These are phyloP conservation scores for Linepithema humile DNA, from an alignment of 1,140 invertebrate genomes.

Conservation along the genomic window DNA sequence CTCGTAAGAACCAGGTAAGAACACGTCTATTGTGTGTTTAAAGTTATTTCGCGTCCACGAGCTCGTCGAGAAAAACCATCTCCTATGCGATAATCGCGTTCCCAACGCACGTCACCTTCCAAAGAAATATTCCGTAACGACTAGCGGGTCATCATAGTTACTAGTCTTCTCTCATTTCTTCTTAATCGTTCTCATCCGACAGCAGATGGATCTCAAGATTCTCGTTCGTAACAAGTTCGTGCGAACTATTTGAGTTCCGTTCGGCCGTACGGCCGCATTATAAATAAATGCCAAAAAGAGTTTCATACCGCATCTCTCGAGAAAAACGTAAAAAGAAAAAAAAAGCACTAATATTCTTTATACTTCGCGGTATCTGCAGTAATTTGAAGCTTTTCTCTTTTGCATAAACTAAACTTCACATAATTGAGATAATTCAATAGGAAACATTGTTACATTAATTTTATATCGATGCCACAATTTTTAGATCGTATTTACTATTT, in stretches of 20 bases:
- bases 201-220: slow-evolving; percentile 45
- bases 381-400: too few species aligned
- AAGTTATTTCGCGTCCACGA: slow-evolving; percentile 9
- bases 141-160: slow-evolving; percentile 64
- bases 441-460: too few species aligned
- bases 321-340: too few species aligned
- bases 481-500: background rate
- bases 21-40: background rate
- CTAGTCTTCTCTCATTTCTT: slow-evolving; percentile 58
- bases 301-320: background rate
- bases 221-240: slow-evolving; percentile 27
- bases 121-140: slow-evolving; percentile 66
- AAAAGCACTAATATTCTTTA: too few species aligned
- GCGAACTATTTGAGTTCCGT: slow-evolving; percentile 20
- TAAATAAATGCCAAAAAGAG: background rate
- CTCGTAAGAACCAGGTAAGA: background rate
- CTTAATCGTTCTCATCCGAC: slow-evolving; percentile 59
- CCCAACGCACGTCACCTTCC: slow-evolving; percentile 1
- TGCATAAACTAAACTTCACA: too few species aligned
- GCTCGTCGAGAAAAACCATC: background rate
- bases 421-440: too few species aligned
- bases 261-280: background rate
- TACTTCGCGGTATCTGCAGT: too few species aligned
- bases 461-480: too few species aligned
- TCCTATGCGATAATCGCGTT: slow-evolving; percentile 44